phyloP scores from a whole-genome alignment of 2,888 invertebrate genomes.

The Drosophila macrospina region DNA sequence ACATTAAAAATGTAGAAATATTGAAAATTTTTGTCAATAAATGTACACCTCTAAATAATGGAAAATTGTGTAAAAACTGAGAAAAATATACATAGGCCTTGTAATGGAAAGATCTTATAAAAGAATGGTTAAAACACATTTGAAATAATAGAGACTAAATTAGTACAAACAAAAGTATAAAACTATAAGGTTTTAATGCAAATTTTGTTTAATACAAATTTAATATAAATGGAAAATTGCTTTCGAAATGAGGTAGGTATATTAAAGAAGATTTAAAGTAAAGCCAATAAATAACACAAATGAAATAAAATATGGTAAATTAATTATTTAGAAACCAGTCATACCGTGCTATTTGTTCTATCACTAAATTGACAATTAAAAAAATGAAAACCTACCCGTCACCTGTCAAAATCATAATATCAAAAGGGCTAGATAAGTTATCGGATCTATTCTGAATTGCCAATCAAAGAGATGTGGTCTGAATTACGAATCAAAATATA shows the following conservation, averaged over 20 bases:
- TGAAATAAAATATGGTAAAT: background rate
- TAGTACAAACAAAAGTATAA: background rate
- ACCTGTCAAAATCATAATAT: no score
- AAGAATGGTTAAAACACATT: background rate
- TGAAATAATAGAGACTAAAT: background rate
- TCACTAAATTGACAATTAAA: background rate
- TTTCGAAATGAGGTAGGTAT: background rate
- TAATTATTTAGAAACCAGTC: constrained; percentile 2
- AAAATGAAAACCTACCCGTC: background rate
- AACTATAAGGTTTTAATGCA: background rate
- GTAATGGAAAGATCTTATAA: no score
- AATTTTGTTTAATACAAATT: background rate
- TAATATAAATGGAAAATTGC: no score
- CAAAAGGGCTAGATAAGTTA: no score
- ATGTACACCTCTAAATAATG: no score
- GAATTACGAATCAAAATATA: no score
- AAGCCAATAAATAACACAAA: background rate
- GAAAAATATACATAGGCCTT: no score
- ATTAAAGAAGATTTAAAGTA: background rate
- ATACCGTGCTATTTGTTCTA: constrained; percentile 4
- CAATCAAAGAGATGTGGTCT: no score
- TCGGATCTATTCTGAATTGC: no score
- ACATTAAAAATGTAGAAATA: no score
- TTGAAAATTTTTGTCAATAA: no score
- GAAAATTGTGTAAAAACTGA: no score